Evolutionary conservation across 2,797 vertebrate genomes (phyloP), one percentile per base, ranked within the genome.

Genomic region (Catharus ustulatus): DNA sequence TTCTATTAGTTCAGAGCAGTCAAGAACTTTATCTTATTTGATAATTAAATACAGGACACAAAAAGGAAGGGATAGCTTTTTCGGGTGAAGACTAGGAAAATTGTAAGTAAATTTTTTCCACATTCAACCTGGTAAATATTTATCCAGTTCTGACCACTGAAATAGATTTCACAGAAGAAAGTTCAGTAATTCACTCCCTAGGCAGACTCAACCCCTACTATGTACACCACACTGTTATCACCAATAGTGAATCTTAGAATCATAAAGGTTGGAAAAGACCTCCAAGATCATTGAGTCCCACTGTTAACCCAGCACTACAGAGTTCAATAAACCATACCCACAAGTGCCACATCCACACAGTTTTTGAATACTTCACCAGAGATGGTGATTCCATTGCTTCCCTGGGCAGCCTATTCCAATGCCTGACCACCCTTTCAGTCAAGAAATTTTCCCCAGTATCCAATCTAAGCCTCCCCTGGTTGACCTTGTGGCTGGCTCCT

Each of bases 401-500:
- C 52, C 30, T 32, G 18, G 30, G 4, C 17, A 64, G 24, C 10
- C 21, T 43, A 9, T 64, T 77, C 27, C 38, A 83, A 23, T 32
- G n/a, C 34, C 34, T 54, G 22, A 14, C 10, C 29, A 80, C 12
- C 17, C 27, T 43, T 62, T 49, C 42, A 76, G 20, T 26, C 8
- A 57, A 29, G 27, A 76, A n/a, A 3, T 51, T 69, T 63, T 82
- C 22, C 49, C 16, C 40, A 30, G 18, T 76, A 57, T 63, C 23
- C 16, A 63, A 6, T n/a, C 38, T 76, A 76, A 76, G 36, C 20
- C n/a, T 63, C 6, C 8, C 21, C 24, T 51, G 17, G 14, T 38
- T 24, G 6, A 58, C 45, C 27, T n/a, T 57, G 43, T n/a, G 43
- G 10, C 15, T 0, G 0, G 15, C 8, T 58, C 3, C n/a, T 57